These are phyloP conservation scores for Hippoglossus hippoglossus DNA, from an alignment of 2,797 vertebrate species.

Conservation along the genomic window DNA sequence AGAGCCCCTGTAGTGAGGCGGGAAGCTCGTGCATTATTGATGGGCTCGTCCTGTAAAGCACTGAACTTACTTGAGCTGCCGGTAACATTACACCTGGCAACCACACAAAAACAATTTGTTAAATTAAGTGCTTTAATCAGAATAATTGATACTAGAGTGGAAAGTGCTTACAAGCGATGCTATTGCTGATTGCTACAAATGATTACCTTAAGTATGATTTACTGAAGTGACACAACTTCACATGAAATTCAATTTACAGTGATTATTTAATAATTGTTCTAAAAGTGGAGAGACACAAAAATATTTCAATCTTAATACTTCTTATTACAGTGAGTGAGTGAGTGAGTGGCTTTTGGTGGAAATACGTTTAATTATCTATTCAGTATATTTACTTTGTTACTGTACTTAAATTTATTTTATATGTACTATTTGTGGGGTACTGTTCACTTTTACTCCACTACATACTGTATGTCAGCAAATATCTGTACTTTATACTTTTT, in stretches of 20 bases:
- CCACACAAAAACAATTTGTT: constrained; percentile 59
- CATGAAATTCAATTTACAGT: background rate
- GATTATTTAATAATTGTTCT: constrained; percentile 1
- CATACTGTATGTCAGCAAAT: too few species aligned
- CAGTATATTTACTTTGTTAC: too few species aligned
- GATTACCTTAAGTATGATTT: background rate
- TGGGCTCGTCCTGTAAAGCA: constrained; percentile 66
- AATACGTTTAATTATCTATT: too few species aligned
- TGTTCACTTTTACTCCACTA: too few species aligned
- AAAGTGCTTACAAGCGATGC: background rate
- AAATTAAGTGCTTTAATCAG: constrained; percentile 51
- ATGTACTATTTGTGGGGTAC: too few species aligned
- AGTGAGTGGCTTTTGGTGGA: too few species aligned
- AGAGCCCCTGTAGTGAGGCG: constrained; percentile 65
- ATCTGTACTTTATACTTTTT: too few species aligned
- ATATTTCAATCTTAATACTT: background rate
- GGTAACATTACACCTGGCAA: constrained; percentile 51
- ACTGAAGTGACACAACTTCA: background rate
- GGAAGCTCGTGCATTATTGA: constrained; percentile 75
- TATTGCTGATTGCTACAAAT: background rate
- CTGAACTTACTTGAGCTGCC: constrained; percentile 56
- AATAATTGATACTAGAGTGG: constrained; percentile 23
- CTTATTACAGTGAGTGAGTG: background rate
- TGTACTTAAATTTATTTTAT: too few species aligned
- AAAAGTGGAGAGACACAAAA: background rate